Percentiles rank a stretch among this genome's conserved stretches.
phyloP scores from a whole-genome alignment of 2,113 vertebrate species.

The Oceanites oceanicus region DNA sequence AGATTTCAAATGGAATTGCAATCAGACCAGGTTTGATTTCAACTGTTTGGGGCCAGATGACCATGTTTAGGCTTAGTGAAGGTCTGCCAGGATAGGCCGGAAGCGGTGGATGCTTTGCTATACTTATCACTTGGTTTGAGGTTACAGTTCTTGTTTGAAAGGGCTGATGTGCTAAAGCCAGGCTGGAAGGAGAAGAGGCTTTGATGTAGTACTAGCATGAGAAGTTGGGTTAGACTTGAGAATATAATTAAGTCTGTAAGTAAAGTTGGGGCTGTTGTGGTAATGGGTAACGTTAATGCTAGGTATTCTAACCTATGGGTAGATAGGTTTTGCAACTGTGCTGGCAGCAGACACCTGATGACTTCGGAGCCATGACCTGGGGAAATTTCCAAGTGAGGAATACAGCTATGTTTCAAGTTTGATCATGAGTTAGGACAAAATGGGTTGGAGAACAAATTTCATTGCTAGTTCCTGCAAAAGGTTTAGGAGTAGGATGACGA shows the following conservation, averaged over 20 bases:
- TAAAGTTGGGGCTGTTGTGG: background rate
- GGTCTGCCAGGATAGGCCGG: background rate
- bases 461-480: background rate
- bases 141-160: background rate
- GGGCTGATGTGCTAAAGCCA: background rate
- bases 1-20: background rate
- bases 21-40: background rate
- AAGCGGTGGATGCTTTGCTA: background rate
- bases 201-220: background rate
- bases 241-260: background rate
- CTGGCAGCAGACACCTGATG: background rate
- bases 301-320: accelerated
- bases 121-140: background rate
- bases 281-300: background rate
- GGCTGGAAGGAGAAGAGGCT: background rate
- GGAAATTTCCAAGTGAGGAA: background rate
- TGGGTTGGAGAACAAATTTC: background rate
- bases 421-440: background rate
- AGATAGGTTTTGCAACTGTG: background rate
- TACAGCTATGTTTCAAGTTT: background rate
- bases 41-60: background rate
- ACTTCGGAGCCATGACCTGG: background rate
- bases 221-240: background rate
- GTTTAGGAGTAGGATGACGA: background rate
- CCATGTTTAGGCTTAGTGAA: background rate